Percentiles rank a stretch among this genome's conserved stretches.
phyloP scores from a whole-genome alignment of 2,797 vertebrate species.

The Chrysolophus pictus region DNA sequence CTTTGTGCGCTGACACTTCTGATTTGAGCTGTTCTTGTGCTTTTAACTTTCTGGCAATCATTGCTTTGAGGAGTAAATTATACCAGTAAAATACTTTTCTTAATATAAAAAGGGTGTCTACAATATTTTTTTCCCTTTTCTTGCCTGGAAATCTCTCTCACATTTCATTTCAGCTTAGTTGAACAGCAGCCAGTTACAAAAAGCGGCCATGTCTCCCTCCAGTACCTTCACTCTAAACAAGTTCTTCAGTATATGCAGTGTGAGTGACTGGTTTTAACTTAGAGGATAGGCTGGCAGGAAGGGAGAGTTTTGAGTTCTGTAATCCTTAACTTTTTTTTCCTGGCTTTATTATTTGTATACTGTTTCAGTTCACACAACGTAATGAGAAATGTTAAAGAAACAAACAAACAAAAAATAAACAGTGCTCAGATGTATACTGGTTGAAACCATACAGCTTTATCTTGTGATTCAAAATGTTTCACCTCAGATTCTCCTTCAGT shows the following conservation, averaged over 20 bases:
- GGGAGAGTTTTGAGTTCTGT: neutral
- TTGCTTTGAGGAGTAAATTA: neutral
- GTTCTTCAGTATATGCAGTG: neutral
- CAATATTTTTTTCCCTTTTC: neutral
- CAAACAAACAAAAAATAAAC: too few relatives aligned
- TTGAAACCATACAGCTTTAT: neutral
- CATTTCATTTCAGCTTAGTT: neutral
- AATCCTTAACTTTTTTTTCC: neutral
- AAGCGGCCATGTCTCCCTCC: fast-evolving
- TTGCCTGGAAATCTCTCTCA: neutral
- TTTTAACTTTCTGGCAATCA: slow-evolving; percentile 8
- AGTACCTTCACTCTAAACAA: neutral
- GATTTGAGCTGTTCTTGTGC: slow-evolving; percentile 31
- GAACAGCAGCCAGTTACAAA: neutral
- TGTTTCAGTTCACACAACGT: neutral
- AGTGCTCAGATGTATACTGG: fast-evolving
- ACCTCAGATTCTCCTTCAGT: neutral
- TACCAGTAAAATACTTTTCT: neutral
- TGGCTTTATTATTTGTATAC: neutral
- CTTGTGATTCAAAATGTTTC: neutral
- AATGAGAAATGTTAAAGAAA: neutral
- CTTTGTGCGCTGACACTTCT: slow-evolving; percentile 38
- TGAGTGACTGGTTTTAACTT: neutral
- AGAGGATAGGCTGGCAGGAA: neutral
- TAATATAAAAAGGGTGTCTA: neutral